phyloP scores from a whole-genome alignment of 2,797 vertebrate genomes.

The Macrochelys suwanniensis region DNA sequence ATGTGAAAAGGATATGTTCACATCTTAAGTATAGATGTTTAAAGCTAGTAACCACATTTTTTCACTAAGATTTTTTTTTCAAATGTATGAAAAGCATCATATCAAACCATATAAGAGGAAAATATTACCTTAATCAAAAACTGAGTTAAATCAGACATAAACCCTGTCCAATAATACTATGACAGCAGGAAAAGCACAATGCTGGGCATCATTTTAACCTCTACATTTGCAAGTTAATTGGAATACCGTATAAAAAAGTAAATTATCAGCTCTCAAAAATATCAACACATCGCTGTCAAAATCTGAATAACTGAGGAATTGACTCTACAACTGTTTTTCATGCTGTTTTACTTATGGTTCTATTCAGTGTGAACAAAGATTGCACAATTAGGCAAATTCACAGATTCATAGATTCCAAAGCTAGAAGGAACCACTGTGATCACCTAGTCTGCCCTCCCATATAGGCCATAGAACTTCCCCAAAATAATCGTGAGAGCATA shows the following conservation, averaged over 20 bases:
- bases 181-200: not conserved
- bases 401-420: not conserved
- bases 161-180: not conserved
- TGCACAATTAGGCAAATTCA: not conserved
- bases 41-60: not conserved
- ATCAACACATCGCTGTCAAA: not conserved
- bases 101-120: not conserved
- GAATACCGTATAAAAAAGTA: not conserved
- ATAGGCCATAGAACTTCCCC: not conserved
- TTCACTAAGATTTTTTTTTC: not conserved
- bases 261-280: not conserved
- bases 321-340: not conserved
- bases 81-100: not conserved
- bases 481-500: not conserved
- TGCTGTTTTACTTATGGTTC: not conserved
- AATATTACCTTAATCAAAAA: not conserved
- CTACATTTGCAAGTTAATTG: not conserved
- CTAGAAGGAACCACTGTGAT: not conserved
- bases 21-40: not conserved
- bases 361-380: not conserved
- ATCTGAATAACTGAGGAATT: not conserved
- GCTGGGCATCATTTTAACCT: not conserved
- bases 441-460: not conserved
- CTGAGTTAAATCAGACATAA: not conserved
- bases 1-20: not conserved